Percentiles rank a stretch among this genome's conserved stretches.
Conservation (phyloP, 1,140 invertebrate species). For the Musca domestica region DNA sequence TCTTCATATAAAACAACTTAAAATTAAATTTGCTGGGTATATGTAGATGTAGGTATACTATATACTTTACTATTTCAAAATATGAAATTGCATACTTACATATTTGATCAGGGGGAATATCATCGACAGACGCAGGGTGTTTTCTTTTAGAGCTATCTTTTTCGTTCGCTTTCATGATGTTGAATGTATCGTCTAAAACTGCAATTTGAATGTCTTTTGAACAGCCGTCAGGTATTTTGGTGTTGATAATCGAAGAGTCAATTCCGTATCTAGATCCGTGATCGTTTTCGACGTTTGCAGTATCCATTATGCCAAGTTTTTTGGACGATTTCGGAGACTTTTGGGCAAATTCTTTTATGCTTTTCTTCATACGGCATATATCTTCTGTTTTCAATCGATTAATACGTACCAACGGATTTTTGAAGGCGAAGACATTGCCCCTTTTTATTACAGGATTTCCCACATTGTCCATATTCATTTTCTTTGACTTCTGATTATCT, state of each 20-base stretch:
- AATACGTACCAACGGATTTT: slow-evolving; percentile 56
- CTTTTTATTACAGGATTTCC: too few species aligned
- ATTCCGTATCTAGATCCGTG: too few species aligned
- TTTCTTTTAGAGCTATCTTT: slow-evolving; percentile 41
- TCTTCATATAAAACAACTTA: too few species aligned
- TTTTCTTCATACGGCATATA: slow-evolving; percentile 62
- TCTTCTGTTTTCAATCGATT: slow-evolving; percentile 64
- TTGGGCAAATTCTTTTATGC: slow-evolving; percentile 61
- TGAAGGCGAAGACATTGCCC: too few species aligned
- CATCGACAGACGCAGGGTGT: slow-evolving; percentile 37
- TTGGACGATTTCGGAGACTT: slow-evolving; percentile 61
- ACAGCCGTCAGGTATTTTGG: neutral
- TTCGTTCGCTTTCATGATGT: slow-evolving; percentile 48
- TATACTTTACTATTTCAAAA: too few species aligned
- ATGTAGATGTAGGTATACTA: too few species aligned
- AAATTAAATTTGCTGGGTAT: too few species aligned
- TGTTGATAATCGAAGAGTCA: too few species aligned
- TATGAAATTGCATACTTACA: slow-evolving; percentile 36
- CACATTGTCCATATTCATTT: too few species aligned
- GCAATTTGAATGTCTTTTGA: too few species aligned
- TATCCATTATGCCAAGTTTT: slow-evolving; percentile 56
- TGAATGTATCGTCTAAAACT: slow-evolving; percentile 39
- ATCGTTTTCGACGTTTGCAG: neutral
- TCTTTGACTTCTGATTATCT: too few species aligned
- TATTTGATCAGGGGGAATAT: slow-evolving; percentile 50